Percentiles rank a stretch among this genome's conserved stretches.
These are phyloP conservation scores for Oikopleura vanhoeffeni DNA, from an alignment of 23 tunicate species.

Conservation along the genomic window DNA sequence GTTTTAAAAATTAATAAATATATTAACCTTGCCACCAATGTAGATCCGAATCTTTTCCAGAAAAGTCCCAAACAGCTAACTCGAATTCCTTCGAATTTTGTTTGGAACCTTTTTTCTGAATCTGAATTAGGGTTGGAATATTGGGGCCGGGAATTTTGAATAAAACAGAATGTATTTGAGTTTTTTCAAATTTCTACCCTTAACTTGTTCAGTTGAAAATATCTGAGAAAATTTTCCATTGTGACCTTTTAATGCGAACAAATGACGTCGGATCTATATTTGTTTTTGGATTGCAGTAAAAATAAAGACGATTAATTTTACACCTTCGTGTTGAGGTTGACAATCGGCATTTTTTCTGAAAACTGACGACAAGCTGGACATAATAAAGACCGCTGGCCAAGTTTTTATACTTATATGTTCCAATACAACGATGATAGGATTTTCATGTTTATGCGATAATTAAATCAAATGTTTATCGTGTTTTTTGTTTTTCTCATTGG, in stretches of 20 bases:
- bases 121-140: not conserved
- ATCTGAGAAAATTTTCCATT: too few species aligned
- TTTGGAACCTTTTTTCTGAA: not conserved
- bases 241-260: not conserved
- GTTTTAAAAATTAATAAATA: too few species aligned
- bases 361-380: not conserved
- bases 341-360: not conserved
- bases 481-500: too few species aligned
- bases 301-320: not conserved
- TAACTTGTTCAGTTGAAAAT: too few species aligned
- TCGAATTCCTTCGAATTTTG: not conserved
- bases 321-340: not conserved
- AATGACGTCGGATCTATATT: not conserved
- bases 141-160: not conserved
- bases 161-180: not conserved
- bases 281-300: not conserved
- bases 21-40: not conserved
- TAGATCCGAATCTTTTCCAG: not conserved
- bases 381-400: not conserved
- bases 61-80: not conserved
- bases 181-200: too few species aligned
- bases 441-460: too few species aligned
- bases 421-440: too few species aligned
- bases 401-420: not conserved
- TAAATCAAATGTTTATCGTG: too few species aligned